Evolutionary conservation across 2,113 vertebrate genomes (phyloP).

Genomic region (Pterocles gutturalis): DNA sequence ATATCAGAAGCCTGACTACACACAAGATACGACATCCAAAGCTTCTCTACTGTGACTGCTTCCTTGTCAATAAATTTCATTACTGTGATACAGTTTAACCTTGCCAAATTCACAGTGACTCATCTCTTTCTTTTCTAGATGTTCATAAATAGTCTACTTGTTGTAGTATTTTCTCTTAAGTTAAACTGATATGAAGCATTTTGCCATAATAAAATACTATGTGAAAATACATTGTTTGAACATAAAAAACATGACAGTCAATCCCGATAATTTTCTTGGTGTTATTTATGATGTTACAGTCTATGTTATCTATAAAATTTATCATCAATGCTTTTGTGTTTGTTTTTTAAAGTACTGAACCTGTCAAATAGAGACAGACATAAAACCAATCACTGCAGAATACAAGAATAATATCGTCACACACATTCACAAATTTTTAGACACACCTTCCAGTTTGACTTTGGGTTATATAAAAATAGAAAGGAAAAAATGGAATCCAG

Average conservation of each 20-base stretch:
- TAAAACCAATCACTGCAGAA: neutral
- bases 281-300: neutral
- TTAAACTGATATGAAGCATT: neutral
- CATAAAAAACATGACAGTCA: neutral
- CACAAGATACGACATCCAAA: neutral
- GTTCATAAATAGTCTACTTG: neutral
- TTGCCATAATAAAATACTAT: neutral
- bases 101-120: neutral
- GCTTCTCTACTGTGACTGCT: neutral
- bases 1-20: neutral
- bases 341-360: neutral
- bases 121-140: neutral
- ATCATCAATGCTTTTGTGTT: neutral
- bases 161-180: neutral
- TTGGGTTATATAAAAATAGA: neutral
- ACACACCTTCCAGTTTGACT: neutral
- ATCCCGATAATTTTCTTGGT: neutral
- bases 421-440: neutral
- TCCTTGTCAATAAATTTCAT: neutral
- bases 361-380: neutral
- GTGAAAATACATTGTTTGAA: neutral
- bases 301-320: neutral
- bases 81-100: neutral
- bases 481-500: neutral
- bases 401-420: neutral